Evolutionary conservation across 1,140 invertebrate species (phyloP).

Genomic region (Triops longicaudatus): DNA sequence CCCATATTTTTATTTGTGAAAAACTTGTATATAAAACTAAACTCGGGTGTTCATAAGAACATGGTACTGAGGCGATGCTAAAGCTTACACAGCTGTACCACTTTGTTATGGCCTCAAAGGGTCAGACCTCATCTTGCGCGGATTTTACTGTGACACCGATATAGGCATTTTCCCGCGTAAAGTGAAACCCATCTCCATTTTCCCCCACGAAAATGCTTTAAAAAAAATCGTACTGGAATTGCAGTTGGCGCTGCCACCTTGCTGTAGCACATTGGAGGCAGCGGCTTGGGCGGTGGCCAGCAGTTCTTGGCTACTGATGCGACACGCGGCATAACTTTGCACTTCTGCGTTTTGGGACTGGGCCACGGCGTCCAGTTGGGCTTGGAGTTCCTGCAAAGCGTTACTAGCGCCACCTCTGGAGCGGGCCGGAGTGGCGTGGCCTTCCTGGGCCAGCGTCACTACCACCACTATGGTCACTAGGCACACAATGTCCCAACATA

Average conservation of each 20-base stretch:
- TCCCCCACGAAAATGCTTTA: not conserved
- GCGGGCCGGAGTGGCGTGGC: not conserved
- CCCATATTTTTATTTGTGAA: too few species aligned
- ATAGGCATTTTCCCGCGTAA: not conserved
- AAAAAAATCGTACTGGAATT: not conserved
- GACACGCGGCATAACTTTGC: conserved; percentile 37
- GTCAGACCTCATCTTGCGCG: too few species aligned
- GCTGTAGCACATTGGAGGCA: conserved; percentile 41
- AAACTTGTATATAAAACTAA: too few species aligned
- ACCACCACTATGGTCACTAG: not conserved
- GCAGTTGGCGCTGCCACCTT: conserved; percentile 37
- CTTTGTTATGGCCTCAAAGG: too few species aligned
- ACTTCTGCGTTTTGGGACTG: conserved; percentile 4
- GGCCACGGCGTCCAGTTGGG: conserved; percentile 20
- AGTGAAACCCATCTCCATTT: not conserved
- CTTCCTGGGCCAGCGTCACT: not conserved
- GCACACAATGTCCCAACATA: not conserved
- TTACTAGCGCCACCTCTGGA: not conserved
- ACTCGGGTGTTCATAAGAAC: too few species aligned
- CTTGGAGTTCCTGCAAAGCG: not conserved
- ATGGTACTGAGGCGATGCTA: too few species aligned
- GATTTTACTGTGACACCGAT: too few species aligned
- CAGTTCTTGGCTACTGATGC: conserved; percentile 41
- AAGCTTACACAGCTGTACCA: too few species aligned
- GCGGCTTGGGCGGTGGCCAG: conserved; percentile 42